phyloP scores from a whole-genome alignment of 2,797 vertebrate genomes.

The Fratercula arctica region DNA sequence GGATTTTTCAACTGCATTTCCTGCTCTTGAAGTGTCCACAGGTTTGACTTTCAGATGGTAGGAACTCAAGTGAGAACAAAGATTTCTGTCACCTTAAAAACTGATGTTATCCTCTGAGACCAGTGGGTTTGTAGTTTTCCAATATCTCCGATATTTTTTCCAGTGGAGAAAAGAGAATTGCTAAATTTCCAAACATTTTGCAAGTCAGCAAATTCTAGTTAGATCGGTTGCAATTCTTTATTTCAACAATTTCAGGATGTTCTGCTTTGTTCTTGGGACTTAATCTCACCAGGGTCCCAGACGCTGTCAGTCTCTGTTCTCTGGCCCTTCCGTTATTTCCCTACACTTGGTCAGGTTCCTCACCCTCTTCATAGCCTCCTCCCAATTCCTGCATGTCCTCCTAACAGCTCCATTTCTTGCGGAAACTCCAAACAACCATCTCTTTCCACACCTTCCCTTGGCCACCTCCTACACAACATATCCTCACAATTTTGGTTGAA shows the following conservation, averaged over 20 bases:
- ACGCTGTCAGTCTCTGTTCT: not conserved
- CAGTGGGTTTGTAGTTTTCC: not conserved
- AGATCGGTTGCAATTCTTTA: not conserved
- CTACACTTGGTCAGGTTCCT: not conserved
- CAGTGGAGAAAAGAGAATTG: not conserved
- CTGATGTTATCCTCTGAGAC: not conserved
- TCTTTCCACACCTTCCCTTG: not conserved
- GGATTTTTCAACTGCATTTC: not conserved
- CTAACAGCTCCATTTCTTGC: not conserved
- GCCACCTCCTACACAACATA: not conserved
- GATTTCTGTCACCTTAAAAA: not conserved
- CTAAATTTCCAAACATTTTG: not conserved
- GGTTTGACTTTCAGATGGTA: not conserved
- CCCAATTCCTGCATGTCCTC: not conserved
- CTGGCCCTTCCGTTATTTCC: not conserved
- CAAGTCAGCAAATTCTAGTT: not conserved
- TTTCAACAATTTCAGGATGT: not conserved
- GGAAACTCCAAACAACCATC: not conserved
- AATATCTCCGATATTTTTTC: not conserved
- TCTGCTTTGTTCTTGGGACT: not conserved
- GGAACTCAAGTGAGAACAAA: not conserved
- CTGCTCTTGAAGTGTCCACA: not conserved
- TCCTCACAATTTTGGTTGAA: not conserved
- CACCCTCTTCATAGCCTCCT: not conserved
- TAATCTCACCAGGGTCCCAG: not conserved